Base-by-base conservation (phyloP, 2,113 vertebrate species). In the Centropus unirufus region DNA sequence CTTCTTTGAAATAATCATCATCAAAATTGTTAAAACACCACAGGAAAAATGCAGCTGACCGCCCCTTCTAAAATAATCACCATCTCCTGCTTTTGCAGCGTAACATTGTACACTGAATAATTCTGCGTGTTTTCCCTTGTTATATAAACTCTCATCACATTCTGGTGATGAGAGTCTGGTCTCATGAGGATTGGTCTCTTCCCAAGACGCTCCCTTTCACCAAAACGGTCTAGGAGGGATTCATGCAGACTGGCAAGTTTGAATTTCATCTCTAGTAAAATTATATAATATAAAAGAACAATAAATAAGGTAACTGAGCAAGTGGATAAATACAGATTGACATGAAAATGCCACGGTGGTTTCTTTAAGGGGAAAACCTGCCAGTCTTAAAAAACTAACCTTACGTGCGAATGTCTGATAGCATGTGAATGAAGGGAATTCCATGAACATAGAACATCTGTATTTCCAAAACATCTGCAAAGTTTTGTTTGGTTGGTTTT, bases 341-440 rank as follows among this genome's bases (percentile, higher is more conserved):
- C 58, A 58, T 3, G 2, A 7, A 52, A 52, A 7, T 7, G 3
- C 12, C 47, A 80, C 47, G 14, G 16, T 22, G 7, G 58, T 39
- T 87, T 39, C 51, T 62, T 12, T 29, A 42, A 47, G 23, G 19
- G 11, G 8, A 83, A 83, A 20, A 30, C 8, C n/a, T 40, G 5
- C 13, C 11, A 14, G 20, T 39, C 26, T 29, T 63, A 49, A 40
- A 39, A 39, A 61, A 26, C 19, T 42, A 67, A 70, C 51, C 23
- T 22, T 44, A 22, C 1, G 6, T 0, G 1, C 36, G 12, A 52
- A 22, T 4, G 7, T 13, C 27, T 26, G 39, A 21, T 6, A 69
- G 23, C 51, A 23, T 6, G 7, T 14, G 36, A 87, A 46, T 10
- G 29, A 84, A 55, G 15, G 14, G 8, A 8, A 73, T 36, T 40